A percentile compares a stretch with the other conserved stretches of the same genome.
Conservation (phyloP, 1,140 invertebrate species). For the Melanaphis sacchari region DNA sequence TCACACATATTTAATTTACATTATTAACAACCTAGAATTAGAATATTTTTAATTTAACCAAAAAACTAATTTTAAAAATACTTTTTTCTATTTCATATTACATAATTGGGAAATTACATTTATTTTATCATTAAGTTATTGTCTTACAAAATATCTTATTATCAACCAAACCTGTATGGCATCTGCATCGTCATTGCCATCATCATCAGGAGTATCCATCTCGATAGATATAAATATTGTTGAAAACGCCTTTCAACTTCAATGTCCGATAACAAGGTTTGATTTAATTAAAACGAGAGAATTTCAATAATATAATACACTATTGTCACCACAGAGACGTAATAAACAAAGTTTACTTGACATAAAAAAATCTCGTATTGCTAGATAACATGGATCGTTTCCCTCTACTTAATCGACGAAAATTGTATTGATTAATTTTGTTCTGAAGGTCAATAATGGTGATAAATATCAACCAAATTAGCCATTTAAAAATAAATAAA, state of each 20-base stretch:
- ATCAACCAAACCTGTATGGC: neutral
- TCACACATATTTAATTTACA: neutral
- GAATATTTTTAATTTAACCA: neutral
- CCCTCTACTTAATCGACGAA: constrained; percentile 24
- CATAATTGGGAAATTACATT: neutral
- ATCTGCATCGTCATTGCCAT: neutral
- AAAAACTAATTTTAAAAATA: neutral
- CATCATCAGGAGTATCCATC: neutral
- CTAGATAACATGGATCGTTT: neutral
- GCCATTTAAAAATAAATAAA: neutral
- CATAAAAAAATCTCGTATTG: neutral
- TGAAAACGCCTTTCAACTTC: neutral
- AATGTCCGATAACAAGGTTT: neutral
- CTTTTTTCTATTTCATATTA: neutral
- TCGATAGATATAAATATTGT: neutral
- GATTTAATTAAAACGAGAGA: neutral
- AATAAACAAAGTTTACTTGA: neutral
- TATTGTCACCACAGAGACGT: neutral
- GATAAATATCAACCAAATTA: neutral
- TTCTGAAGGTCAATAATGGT: neutral
- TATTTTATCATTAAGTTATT: neutral
- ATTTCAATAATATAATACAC: neutral
- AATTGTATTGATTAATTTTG: neutral
- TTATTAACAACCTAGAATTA: neutral
- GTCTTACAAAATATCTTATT: neutral